These are phyloP conservation scores for Ormyrus labotus DNA, from an alignment of 2,888 invertebrate genomes.

Conservation along the genomic window DNA sequence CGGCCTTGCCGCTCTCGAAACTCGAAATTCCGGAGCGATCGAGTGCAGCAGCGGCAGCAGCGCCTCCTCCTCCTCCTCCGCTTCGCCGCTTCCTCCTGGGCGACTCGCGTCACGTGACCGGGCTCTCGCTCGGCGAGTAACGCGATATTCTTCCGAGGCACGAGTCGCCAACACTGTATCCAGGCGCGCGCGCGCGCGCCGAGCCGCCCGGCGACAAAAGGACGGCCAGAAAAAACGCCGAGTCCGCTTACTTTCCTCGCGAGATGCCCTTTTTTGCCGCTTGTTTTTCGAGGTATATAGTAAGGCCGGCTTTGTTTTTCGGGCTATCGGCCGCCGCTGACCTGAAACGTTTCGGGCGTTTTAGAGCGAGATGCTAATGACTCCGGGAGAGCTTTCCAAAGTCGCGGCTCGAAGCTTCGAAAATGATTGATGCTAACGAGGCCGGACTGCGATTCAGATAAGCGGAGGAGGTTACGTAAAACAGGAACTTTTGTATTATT, in stretches of 20 bases:
- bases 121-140: slow-evolving; percentile 24
- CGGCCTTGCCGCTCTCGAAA: slow-evolving; percentile 47
- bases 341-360: no score
- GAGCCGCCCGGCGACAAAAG: slow-evolving; percentile 11
- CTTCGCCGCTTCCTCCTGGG: not conserved
- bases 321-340: no score
- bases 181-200: slow-evolving; percentile 15
- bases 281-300: not conserved
- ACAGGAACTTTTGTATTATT: no score
- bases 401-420: no score
- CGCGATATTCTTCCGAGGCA: slow-evolving; percentile 42
- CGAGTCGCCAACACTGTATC: not conserved
- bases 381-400: no score
- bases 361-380: no score
- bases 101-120: not conserved
- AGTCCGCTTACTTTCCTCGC: no score
- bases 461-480: no score
- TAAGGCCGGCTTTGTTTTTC: slow-evolving; percentile 4
- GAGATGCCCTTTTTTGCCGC: no score
- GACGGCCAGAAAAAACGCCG: no score
- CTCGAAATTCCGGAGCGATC: slow-evolving; percentile 53
- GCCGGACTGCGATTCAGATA: no score
- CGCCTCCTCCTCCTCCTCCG: not conserved
- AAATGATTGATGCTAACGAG: no score
- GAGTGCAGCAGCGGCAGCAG: not conserved